Conservation (phyloP, 1,140 invertebrate species). For the Hypothenemus hampei region DNA sequence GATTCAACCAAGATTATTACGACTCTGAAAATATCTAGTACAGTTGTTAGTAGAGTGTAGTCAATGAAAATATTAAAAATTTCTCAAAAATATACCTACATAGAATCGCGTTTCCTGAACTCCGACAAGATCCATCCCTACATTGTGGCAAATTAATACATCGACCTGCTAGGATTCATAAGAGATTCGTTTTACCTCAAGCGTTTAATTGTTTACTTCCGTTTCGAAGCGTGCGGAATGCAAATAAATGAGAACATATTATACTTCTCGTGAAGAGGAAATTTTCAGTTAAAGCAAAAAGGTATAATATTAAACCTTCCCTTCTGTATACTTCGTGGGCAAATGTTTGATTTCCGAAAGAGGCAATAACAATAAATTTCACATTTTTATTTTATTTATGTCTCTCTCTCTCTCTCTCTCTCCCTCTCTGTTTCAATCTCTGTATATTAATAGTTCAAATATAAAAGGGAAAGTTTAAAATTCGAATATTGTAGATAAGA, state of each 20-base stretch:
- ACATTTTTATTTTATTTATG: slow-evolving; percentile 1
- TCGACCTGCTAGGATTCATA: too few relatives aligned
- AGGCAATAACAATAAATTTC: slow-evolving; percentile 3
- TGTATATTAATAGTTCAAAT: not conserved
- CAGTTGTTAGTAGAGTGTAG: too few relatives aligned
- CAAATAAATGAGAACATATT: slow-evolving; percentile 15
- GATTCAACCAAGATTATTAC: too few relatives aligned
- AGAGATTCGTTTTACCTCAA: slow-evolving; percentile 13
- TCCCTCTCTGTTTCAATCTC: too few relatives aligned
- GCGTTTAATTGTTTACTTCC: slow-evolving; percentile 16
- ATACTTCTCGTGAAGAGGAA: slow-evolving; percentile 3
- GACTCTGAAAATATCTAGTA: too few relatives aligned
- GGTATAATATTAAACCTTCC: slow-evolving; percentile 4
- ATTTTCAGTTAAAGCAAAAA: slow-evolving; percentile 5
- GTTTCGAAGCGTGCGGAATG: slow-evolving; percentile 1
- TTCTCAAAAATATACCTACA: too few relatives aligned
- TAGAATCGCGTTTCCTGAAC: too few relatives aligned
- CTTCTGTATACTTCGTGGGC: slow-evolving; percentile 5
- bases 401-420: too few relatives aligned
- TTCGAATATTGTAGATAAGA: not conserved
- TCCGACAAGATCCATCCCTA: too few relatives aligned
- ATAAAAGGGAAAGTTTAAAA: not conserved
- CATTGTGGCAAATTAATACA: too few relatives aligned
- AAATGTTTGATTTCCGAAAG: slow-evolving; percentile 11
- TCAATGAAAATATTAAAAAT: too few relatives aligned